A percentile compares a stretch with the other conserved stretches of the same genome.
Conservation (phyloP, 2,888 invertebrate genomes). For the Drosophila emarginata region DNA sequence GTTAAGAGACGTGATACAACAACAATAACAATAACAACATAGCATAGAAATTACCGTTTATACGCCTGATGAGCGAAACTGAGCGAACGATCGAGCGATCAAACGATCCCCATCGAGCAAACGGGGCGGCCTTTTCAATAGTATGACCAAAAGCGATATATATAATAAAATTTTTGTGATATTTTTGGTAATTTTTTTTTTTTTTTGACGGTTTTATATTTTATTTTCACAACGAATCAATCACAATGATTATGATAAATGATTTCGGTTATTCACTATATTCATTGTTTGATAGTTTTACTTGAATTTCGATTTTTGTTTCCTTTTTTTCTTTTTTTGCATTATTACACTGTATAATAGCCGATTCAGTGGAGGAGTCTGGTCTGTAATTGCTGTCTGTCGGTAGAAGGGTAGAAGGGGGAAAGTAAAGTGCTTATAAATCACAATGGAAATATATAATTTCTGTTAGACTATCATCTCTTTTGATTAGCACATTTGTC, state of each 20-base stretch:
- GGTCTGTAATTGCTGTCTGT: constrained; percentile 63
- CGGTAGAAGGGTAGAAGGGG: not conserved
- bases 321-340: constrained; percentile 50
- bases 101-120: constrained; percentile 1
- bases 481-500: constrained; percentile 74
- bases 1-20: constrained; percentile 69
- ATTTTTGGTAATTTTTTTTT: constrained; percentile 45
- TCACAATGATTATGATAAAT: constrained; percentile 81
- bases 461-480: constrained; percentile 60
- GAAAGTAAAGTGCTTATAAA: constrained; percentile 55
- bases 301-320: constrained; percentile 4
- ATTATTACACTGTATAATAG: constrained; percentile 70
- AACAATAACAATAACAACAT: constrained; percentile 36
- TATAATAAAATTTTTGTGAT: constrained; percentile 31
- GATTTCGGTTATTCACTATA: constrained; percentile 71
- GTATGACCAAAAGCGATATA: constrained; percentile 23
- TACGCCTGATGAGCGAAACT: constrained; percentile 74
- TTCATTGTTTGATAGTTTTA: constrained; percentile 48
- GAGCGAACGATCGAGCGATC: constrained; percentile 24
- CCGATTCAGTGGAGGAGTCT: constrained; percentile 60
- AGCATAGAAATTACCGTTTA: constrained; percentile 55
- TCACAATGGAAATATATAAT: constrained; percentile 70
- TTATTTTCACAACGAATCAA: constrained; percentile 78
- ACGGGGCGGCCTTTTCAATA: constrained; percentile 63
- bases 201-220: constrained; percentile 54